Evolutionary conservation across 2,113 vertebrate genomes (phyloP), one percentile per base, ranked within the genome.

Genomic region (Trematomus loennbergii): DNA sequence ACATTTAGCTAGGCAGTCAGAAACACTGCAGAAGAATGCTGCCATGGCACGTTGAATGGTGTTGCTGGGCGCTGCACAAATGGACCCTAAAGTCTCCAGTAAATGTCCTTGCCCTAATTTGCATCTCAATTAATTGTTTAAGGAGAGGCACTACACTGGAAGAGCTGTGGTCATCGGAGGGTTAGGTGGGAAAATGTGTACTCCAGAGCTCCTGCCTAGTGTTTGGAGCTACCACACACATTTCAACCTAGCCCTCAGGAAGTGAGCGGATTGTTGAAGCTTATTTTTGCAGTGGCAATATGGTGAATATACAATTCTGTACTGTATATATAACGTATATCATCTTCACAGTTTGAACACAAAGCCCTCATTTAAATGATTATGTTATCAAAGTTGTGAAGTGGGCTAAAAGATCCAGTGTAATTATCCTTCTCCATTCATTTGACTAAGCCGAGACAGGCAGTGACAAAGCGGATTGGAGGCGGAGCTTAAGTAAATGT

Each of bases 61-160:
- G 84, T 83, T 87, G 73, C 73, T 55, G 43, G 63, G 77, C 18
- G 63, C 84, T 65, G 22, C 2, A 20, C 49, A 22, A 73, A 57
- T 25, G 8, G 29, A 4, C 63, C 25, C n/a, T 67, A 25, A 71
- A 76, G 62, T 55, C 36, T 61, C 45, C 55, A 53, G 25, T 36
- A 81, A 82, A 84, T 40, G n/a, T 63, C 52, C 67, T 29, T 22
- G 3, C 10, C 36, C 59, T 76, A 1, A 87, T 90, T 90, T 87
- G 36, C 82, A 88, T 80, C 72, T 88, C 74, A 90, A 88, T 86
- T 62, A 81, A 76, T 58, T 17, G 77, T 48, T 7, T 13, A 9
- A 20, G n/a, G 20, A 25, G 22, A 17, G 40, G 10, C 55, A 40
- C 58, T 54, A 17, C 22, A 25, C 54, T 29, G 18, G 62, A 61